Percentiles rank a stretch among this genome's conserved stretches.
Conservation (phyloP, 30 jellyfish, hydroid and myxozoan genomes). For the Catostylus mosaicus region DNA sequence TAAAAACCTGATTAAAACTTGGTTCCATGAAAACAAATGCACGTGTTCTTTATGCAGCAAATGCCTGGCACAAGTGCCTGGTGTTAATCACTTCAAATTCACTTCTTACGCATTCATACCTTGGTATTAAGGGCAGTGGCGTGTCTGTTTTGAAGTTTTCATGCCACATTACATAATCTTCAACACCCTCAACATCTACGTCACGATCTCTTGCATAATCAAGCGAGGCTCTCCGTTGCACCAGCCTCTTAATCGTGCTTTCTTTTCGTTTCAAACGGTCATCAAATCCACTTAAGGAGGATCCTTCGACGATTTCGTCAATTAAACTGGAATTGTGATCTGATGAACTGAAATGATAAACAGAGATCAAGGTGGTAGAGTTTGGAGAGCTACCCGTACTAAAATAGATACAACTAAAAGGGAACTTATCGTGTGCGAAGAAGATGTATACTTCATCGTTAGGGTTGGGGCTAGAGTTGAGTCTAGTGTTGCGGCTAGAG, state of each 20-base stretch:
- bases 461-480: too few relatives aligned
- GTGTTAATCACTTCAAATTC: too few relatives aligned
- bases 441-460: too few relatives aligned
- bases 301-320: constrained; percentile 62
- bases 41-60: too few relatives aligned
- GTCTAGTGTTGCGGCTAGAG: too few relatives aligned
- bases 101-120: too few relatives aligned
- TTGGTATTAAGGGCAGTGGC: constrained; percentile 85
- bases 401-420: too few relatives aligned
- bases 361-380: not conserved
- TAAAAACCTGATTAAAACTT: too few relatives aligned
- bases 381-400: too few relatives aligned
- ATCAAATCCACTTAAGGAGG: constrained; percentile 60
- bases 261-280: constrained; percentile 31
- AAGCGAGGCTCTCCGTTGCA: constrained; percentile 34
- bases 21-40: too few relatives aligned
- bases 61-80: too few relatives aligned
- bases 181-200: constrained; percentile 97
- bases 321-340: constrained; percentile 23
- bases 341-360: constrained; percentile 33
- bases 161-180: constrained; percentile 93
- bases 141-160: constrained; percentile 85
- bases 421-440: too few relatives aligned
- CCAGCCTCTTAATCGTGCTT: constrained; percentile 24
- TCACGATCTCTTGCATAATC: constrained; percentile 96